Evolutionary conservation across 2,888 invertebrate species (phyloP).

Genomic region (Ophioninae sp.): DNA sequence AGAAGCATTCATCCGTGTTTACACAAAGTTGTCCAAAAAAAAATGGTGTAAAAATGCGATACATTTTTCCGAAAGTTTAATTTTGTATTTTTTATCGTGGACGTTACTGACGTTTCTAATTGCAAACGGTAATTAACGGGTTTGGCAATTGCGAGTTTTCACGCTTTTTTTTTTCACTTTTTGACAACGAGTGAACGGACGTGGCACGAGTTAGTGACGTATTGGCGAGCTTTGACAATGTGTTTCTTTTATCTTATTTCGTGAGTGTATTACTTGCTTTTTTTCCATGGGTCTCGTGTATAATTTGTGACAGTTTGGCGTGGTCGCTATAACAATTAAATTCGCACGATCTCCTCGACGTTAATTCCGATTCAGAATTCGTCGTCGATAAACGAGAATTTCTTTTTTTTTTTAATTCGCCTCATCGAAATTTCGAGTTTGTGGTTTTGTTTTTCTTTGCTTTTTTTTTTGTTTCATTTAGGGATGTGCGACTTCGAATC

Average conservation of each 20-base stretch:
- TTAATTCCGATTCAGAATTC: conserved; percentile 20
- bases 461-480: too few species aligned
- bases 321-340: conserved; percentile 14
- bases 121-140: too few species aligned
- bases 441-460: too few species aligned
- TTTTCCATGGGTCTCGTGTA: neutral
- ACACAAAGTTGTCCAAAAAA: too few species aligned
- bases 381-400: conserved; percentile 1
- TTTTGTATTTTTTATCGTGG: too few species aligned
- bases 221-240: conserved; percentile 18
- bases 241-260: neutral
- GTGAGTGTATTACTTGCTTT: conserved; percentile 3
- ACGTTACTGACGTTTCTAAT: too few species aligned
- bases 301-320: conserved; percentile 4
- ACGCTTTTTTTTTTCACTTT: neutral
- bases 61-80: too few species aligned
- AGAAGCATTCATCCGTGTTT: too few species aligned
- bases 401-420: neutral
- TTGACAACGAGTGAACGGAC: conserved; percentile 1
- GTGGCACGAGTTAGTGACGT: conserved; percentile 4
- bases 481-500: conserved; percentile 3
- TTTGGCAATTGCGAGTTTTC: neutral
- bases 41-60: too few species aligned
- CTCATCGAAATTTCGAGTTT: neutral
- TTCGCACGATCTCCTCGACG: neutral